These are phyloP conservation scores for Perodicticus potto DNA, from an alignment of 2,797 vertebrate genomes.

Conservation along the genomic window DNA sequence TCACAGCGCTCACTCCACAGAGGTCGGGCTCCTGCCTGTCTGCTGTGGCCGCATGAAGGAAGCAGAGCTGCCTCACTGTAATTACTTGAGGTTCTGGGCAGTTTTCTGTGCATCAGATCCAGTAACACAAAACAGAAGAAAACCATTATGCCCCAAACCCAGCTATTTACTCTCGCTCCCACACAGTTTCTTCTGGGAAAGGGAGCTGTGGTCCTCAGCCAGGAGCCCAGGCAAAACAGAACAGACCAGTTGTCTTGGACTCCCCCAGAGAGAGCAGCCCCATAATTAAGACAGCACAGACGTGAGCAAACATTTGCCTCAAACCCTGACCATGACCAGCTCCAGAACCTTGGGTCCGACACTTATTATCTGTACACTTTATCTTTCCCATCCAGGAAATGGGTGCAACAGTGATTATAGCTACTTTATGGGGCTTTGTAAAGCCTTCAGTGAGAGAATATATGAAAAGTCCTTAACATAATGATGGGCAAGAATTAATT, in stretches of 20 bases:
- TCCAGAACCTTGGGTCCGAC: neutral
- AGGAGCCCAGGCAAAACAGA: neutral
- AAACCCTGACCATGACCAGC: neutral
- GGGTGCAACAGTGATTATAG: neutral
- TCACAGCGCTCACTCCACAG: neutral
- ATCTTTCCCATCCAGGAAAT: conserved; percentile 5
- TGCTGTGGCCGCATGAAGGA: conserved; percentile 70
- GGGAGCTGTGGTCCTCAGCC: neutral
- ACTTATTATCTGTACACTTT: neutral
- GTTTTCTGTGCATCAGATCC: conserved; percentile 72
- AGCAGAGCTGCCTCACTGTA: conserved; percentile 68
- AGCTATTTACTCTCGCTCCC: conserved; percentile 78
- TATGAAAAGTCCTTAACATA: neutral
- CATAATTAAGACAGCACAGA: neutral
- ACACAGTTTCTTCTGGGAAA: conserved; percentile 74
- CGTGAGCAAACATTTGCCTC: neutral
- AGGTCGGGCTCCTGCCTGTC: conserved; percentile 65
- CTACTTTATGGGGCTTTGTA: neutral
- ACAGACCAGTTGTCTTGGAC: neutral
- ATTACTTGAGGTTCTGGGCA: conserved; percentile 81
- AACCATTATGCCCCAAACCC: conserved; percentile 77
- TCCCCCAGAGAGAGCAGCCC: neutral
- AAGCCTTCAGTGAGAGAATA: neutral
- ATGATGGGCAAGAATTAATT: neutral
- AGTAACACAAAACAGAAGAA: conserved; percentile 80